Base-by-base conservation (phyloP, 2,113 vertebrate genomes). In the Carassius auratus region DNA sequence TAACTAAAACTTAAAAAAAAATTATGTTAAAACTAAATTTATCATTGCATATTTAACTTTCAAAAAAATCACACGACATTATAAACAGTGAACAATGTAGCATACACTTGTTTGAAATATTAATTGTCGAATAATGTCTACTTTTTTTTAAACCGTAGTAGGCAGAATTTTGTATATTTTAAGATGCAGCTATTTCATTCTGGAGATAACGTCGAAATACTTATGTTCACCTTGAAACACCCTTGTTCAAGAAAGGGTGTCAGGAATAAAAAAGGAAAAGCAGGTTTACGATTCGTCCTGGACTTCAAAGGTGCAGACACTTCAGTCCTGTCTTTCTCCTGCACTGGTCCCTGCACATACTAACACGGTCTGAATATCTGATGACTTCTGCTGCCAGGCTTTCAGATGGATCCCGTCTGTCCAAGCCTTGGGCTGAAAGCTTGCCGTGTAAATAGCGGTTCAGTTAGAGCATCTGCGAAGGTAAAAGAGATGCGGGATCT, bases 301-400 rank as follows among this genome's bases (percentile, higher is more conserved):
- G 52, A 59, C 76, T 8, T 78, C 30, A 59, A n/a, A 55, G 48
- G 45, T 76, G 23, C 48, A 26, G 74, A 55, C n/a, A 1, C 74
- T 77, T 59, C 52, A 36, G 15, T 57, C n/a, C 14, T 77, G 75
- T 77, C 17, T 23, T 48, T 10, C 42, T n/a, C 36, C n/a, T n/a
- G 42, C 71, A 75, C 36, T 14, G 38, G 42, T 48, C 48, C 48
- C 23, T 19, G 79, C 50, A 90, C 90, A 90, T 61, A 76, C n/a
- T 88, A 91, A 88, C 91, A 91, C 89, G 91, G 89, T 76, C 87
- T 71, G 92, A 93, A 93, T 93, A 87, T 90, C 69, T 81, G 89
- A 91, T 92, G 91, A 89, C 91, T 52, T 86, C 83, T 61, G 73
- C 85, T 74, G 89, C 84, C 87, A 23, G 38, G 88, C 86, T 90